Conservation (phyloP, 2,888 invertebrate species). For the Calameuta pallipes region DNA sequence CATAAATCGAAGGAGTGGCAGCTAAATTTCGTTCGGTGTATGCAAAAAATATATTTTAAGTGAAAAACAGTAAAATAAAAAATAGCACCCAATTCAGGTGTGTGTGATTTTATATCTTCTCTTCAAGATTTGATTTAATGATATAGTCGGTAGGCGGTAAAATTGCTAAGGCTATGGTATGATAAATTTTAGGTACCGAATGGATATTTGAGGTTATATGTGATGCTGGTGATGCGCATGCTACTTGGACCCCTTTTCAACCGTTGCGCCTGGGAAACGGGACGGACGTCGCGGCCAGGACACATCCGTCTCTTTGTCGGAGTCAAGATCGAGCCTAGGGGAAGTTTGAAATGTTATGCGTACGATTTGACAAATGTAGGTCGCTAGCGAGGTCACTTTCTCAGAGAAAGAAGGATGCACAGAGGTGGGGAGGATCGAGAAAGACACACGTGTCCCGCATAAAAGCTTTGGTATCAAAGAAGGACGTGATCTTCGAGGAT, state of each 20-base stretch:
- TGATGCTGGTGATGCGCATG: not conserved
- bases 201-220: not conserved
- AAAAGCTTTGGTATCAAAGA: constrained; percentile 1
- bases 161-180: not conserved
- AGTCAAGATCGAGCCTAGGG: constrained; percentile 20
- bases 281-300: constrained; percentile 28
- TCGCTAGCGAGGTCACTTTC: constrained; percentile 19
- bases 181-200: not conserved
- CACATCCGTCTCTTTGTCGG: constrained; percentile 35
- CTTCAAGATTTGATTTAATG: not conserved
- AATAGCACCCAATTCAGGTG: not conserved
- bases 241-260: not conserved
- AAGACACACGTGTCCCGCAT: constrained; percentile 7
- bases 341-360: not conserved
- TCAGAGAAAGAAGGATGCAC: not conserved
- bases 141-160: not conserved
- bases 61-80: not conserved
- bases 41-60: not conserved
- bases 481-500: not conserved
- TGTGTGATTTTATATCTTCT: not conserved
- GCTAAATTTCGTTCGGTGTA: not conserved
- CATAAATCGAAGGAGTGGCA: not conserved
- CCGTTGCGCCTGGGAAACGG: constrained; percentile 24
- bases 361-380: constrained; percentile 32
- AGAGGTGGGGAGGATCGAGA: not conserved